phyloP scores from a whole-genome alignment of 1,140 invertebrate genomes.

The Mercenaria mercenaria region DNA sequence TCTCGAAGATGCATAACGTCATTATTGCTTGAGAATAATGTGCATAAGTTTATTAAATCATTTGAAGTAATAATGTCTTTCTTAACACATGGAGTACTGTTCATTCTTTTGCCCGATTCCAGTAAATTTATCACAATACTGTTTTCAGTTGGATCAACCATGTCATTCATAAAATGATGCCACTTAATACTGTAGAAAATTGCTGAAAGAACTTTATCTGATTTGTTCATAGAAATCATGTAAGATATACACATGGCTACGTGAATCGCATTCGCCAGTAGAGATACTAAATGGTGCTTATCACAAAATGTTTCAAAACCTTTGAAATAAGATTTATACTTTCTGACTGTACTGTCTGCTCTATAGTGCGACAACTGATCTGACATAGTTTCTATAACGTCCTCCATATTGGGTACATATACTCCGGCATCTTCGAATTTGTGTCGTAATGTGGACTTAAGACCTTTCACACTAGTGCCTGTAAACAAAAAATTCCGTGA shows the following conservation, averaged over 20 bases:
- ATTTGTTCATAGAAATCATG: not conserved
- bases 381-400: not conserved
- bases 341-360: not conserved
- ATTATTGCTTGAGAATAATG: not conserved
- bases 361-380: not conserved
- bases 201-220: not conserved
- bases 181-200: not conserved
- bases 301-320: not conserved
- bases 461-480: not conserved
- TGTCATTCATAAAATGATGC: not conserved
- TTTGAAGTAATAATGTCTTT: not conserved
- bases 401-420: not conserved
- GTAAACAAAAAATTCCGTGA: no score
- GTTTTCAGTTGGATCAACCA: not conserved
- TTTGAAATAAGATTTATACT: not conserved
- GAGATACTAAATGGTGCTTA: not conserved
- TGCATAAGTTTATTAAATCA: not conserved
- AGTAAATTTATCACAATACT: not conserved
- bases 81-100: not conserved
- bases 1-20: not conserved
- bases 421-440: not conserved
- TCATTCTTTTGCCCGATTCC: not conserved
- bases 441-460: not conserved
- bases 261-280: not conserved
- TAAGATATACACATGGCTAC: not conserved